Evolutionary conservation across 1,140 invertebrate genomes (phyloP), one percentile per base, ranked within the genome.

Genomic region (Sarcophaga bullata): DNA sequence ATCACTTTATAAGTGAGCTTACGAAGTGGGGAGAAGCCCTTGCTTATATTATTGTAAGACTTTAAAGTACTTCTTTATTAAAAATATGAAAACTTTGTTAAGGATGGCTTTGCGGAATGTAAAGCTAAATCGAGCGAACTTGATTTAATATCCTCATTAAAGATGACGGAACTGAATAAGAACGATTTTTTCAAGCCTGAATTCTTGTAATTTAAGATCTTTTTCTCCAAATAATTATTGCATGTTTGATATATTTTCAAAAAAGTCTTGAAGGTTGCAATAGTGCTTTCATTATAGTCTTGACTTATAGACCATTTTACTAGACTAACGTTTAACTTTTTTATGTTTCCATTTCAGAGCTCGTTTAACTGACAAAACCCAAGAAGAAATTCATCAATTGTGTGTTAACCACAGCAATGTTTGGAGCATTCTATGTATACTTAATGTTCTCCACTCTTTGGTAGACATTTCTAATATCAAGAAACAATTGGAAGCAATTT

Each of bases 401-500:
- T 89, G 88, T 72, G 85, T 89, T 84, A 93, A 93, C 49, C 96
- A 97, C 85, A 95, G 95, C 85, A 98, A 98, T 90, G 95, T 98
- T 4, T 99, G 98, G 98, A 99, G 99, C 92, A 97, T 99, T 19
- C 94, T 99, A 46, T 98, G 97, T 89, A 97, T 99, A 25, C 92
- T 99, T 11, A 99, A 99, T 92, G 98, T 99, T 58, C 92, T 99
- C 48, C 98, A 99, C 90, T 99, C 98, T 10, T 92, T 99, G 62
- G 97, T 99, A 8, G 98, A 99, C 85, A 99, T 99, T 90, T 99
- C 98, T 1, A 99, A 99, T 89, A 99, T 99, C 85, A 99, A 99
- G 90, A 94, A 95, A 84, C 98, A 99, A 90, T 91, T 99, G 83
- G 97, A 99, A 91, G 97, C 96, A 86, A 87, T 86, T 83, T 94